Evolutionary conservation across 2,797 vertebrate species (phyloP), one percentile per base, ranked within the genome.

Genomic region (Poecilia gillii): DNA sequence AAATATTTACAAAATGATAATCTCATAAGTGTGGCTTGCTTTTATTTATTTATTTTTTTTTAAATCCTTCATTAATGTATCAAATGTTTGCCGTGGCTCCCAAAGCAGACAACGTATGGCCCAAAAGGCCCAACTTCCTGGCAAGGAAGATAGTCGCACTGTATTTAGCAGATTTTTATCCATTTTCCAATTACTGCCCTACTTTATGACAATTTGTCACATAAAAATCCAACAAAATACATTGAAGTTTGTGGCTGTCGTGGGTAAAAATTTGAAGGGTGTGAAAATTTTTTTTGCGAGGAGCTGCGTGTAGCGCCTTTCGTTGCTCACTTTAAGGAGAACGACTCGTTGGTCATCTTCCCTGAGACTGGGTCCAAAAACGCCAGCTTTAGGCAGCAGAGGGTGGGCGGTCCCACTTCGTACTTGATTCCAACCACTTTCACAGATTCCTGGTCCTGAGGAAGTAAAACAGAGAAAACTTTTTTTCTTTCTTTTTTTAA

Each of bases 361-460:
- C 98, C 97, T 88, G 97, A 98, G 94, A 97, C 95, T 59, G 97
- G 96, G 91, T 99, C 98, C 89, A 99, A 95, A 94, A 99, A 97
- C 79, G 98, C 97, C 94, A 99, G 96, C 92, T 99, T 99, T 89
- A 99, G 94, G 95, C 98, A 99, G 94, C 99, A 99, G 28, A 99
- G 96, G 0, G 98, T 99, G 76, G 98, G 99, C 53, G 98, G 97
- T 78, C 98, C 99, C 79, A 98, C 96, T 92, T 99, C 97, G 59
- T 99, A 99, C 92, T 99, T 99, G 77, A 99, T 98, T 91, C 98
- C 99, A 90, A 99, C 97, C 91, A 98, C 96, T 93, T 99, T 99
- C 88, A 99, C 97, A 89, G 97, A 97, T 91, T 99, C 99, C 95
- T 99, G 98, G 94, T 99, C 99, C 98, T 99, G 78, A 83, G 78